Conservation (phyloP, 2,797 vertebrate species). For the Urophycis tenuis region DNA sequence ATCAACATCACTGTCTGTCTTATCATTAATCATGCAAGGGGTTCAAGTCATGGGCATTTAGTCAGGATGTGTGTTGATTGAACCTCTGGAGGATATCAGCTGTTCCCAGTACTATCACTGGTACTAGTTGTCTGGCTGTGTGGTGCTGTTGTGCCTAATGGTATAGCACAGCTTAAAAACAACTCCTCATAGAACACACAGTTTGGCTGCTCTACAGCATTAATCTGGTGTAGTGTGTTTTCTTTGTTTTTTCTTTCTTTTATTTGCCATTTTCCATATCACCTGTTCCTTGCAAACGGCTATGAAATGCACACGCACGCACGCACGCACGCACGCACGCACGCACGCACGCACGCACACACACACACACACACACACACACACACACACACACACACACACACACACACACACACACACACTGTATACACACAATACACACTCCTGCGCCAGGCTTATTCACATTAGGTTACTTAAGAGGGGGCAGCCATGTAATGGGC, state of each 20-base stretch:
- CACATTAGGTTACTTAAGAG: background rate
- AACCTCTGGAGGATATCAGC: background rate
- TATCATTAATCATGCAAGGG: background rate
- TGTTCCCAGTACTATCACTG: too few relatives aligned
- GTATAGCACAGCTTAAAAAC: background rate
- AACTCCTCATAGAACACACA: background rate
- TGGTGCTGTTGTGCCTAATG: background rate
- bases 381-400: too few relatives aligned
- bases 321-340: background rate
- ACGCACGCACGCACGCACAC: background rate
- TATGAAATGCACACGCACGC: background rate
- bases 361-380: slow-evolving; percentile 4
- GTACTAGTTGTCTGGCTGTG: background rate
- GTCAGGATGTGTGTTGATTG: background rate
- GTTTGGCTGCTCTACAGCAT: background rate
- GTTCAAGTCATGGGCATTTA: background rate
- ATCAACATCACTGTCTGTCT: background rate
- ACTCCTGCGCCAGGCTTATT: background rate
- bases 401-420: slow-evolving; percentile 4
- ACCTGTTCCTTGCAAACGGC: background rate
- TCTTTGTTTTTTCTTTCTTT: background rate
- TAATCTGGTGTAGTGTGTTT: background rate
- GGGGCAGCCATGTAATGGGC: background rate
- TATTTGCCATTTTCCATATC: background rate
- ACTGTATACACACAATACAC: background rate